Evolutionary conservation across 2,888 invertebrate genomes (phyloP).

Genomic region (Agonopterix alstromeriana): DNA sequence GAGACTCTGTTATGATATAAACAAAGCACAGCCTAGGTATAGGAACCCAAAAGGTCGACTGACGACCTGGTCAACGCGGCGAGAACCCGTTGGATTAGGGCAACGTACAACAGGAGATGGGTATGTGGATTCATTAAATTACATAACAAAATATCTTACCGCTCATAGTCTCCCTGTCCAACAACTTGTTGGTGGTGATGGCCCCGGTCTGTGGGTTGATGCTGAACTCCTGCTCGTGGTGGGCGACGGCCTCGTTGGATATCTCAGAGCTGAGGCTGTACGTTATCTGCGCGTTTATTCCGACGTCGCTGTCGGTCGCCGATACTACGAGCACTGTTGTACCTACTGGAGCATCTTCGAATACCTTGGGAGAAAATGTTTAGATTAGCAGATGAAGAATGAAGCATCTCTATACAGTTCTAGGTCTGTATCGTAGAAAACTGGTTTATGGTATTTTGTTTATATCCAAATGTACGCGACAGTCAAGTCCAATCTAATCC

Average conservation of each 20-base stretch:
- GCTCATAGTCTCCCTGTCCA: constrained; percentile 90
- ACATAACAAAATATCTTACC: constrained; percentile 38
- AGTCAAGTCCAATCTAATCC: too few relatives aligned
- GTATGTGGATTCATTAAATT: too few relatives aligned
- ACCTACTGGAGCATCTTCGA: constrained; percentile 95
- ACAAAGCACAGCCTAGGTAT: too few relatives aligned
- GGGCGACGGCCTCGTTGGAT: constrained; percentile 79
- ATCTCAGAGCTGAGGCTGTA: constrained; percentile 81
- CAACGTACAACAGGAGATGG: too few relatives aligned
- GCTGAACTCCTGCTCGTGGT: constrained; percentile 83
- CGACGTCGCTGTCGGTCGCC: constrained; percentile 96
- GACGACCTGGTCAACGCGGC: too few relatives aligned
- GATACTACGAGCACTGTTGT: constrained; percentile 94
- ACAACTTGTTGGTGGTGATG: constrained; percentile 87
- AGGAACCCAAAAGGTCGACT: too few relatives aligned
- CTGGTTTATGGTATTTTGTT: too few relatives aligned
- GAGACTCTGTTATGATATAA: too few relatives aligned
- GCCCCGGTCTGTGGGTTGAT: constrained; percentile 97
- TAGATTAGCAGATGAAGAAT: neutral
- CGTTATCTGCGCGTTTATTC: constrained; percentile 93
- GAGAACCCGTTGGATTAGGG: too few relatives aligned
- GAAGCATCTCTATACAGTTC: neutral
- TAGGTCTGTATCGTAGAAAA: too few relatives aligned
- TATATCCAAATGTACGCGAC: too few relatives aligned
- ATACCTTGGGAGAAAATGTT: constrained; percentile 69